Evolutionary conservation across 2,888 invertebrate genomes (phyloP).

Genomic region (Microplitis manilae): DNA sequence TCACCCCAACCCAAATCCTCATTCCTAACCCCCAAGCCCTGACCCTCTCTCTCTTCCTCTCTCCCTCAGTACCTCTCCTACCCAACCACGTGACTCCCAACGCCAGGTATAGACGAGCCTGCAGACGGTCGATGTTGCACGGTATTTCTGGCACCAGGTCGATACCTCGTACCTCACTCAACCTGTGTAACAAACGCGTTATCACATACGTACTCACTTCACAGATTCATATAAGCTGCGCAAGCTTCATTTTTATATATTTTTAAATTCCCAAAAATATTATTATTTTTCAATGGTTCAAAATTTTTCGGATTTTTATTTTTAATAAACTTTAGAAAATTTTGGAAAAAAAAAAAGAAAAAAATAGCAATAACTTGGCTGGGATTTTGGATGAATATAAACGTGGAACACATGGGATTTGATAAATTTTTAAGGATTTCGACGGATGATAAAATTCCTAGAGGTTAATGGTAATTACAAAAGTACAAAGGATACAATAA

Average conservation of each 20-base stretch:
- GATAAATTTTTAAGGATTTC: neutral
- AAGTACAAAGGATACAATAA: neutral
- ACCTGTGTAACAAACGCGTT: neutral
- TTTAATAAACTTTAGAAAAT: too few relatives aligned
- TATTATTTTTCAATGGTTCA: neutral
- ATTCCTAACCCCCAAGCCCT: conserved; percentile 42
- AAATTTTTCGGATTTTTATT: neutral
- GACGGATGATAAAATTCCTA: neutral
- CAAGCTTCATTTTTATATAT: conserved; percentile 49
- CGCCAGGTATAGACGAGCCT: conserved; percentile 58
- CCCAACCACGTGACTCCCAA: conserved; percentile 37
- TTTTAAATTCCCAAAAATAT: neutral
- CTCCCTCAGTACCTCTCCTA: conserved; percentile 15
- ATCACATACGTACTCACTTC: conserved; percentile 25
- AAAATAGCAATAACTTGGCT: too few relatives aligned
- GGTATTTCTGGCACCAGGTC: conserved; percentile 71
- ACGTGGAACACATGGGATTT: neutral
- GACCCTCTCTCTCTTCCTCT: conserved; percentile 40
- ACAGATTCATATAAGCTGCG: conserved; percentile 38
- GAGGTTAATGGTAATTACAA: conserved; percentile 1
- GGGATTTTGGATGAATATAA: neutral
- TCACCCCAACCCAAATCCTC: conserved; percentile 53
- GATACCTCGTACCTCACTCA: conserved; percentile 64
- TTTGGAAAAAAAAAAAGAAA: too few relatives aligned
- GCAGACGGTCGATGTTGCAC: conserved; percentile 70